These are phyloP conservation scores for Euzetes globulus DNA, from an alignment of 2,888 invertebrate genomes.

Conservation along the genomic window DNA sequence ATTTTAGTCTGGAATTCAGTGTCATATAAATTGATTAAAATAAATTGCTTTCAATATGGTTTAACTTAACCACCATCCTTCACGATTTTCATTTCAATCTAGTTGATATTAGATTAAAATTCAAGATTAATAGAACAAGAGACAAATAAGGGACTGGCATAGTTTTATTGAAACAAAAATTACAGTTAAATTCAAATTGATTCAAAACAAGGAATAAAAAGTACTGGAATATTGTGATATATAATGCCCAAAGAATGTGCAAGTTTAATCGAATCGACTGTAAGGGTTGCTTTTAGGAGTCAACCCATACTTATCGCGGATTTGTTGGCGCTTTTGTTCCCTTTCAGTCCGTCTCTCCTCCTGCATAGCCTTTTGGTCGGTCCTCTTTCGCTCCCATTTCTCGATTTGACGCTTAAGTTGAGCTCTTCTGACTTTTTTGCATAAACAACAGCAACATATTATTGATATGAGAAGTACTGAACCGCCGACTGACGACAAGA, in stretches of 20 bases:
- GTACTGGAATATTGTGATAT: neutral
- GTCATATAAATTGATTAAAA: too few species aligned
- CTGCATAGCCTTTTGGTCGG: neutral
- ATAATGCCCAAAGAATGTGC: neutral
- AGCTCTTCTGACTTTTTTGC: slow-evolving; percentile 19
- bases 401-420: neutral
- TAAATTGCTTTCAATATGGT: too few species aligned
- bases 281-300: neutral
- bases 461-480: neutral
- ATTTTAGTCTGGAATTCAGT: too few species aligned
- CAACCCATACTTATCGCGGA: neutral
- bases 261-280: neutral
- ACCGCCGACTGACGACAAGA: slow-evolving; percentile 26
- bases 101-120: too few species aligned
- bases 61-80: too few species aligned
- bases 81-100: too few species aligned
- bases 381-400: slow-evolving; percentile 2
- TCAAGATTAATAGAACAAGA: too few species aligned
- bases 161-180: neutral
- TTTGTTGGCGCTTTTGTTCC: neutral
- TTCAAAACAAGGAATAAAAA: neutral
- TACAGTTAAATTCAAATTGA: neutral
- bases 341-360: neutral
- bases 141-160: too few species aligned
- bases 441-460: slow-evolving; percentile 18